phyloP scores from a whole-genome alignment of 2,888 invertebrate species.

The Drosophila mulleri region DNA sequence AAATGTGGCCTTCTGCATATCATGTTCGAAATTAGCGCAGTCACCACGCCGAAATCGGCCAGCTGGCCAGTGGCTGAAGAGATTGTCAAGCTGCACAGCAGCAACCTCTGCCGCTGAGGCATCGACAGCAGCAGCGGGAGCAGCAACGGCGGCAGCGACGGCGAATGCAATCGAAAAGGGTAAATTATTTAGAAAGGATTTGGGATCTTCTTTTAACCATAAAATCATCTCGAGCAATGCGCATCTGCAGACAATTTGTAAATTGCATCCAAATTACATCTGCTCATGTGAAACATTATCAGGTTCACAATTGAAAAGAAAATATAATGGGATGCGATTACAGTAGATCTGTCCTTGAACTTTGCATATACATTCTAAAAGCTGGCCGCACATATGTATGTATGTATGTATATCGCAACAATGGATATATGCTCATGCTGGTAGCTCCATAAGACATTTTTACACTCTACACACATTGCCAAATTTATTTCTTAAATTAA shows the following conservation, averaged over 20 bases:
- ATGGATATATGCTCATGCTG: too few relatives aligned
- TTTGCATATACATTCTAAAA: constrained; percentile 7
- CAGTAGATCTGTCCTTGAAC: constrained; percentile 13
- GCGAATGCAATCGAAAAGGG: constrained; percentile 45
- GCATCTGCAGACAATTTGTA: constrained; percentile 37
- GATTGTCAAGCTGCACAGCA: constrained; percentile 64
- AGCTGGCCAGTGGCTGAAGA: constrained; percentile 43
- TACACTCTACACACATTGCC: not conserved
- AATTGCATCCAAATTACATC: constrained; percentile 26
- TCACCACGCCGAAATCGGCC: constrained; percentile 51
- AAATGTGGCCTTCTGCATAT: constrained; percentile 76
- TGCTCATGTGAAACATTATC: not conserved
- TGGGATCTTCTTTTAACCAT: constrained; percentile 51
- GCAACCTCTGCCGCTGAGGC: constrained; percentile 4
- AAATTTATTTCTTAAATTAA: not conserved
- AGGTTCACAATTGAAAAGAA: constrained; percentile 5
- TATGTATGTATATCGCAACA: too few relatives aligned
- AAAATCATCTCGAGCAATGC: constrained; percentile 4
- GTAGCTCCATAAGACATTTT: too few relatives aligned
- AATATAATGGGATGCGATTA: constrained; percentile 2
- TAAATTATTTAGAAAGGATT: constrained; percentile 76
- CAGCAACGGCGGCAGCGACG: not conserved
- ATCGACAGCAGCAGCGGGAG: not conserved
- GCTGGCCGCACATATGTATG: not conserved
- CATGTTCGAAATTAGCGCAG: constrained; percentile 79